These are phyloP conservation scores for Anseranas semipalmata DNA, from an alignment of 2,113 vertebrate species.

Conservation along the genomic window DNA sequence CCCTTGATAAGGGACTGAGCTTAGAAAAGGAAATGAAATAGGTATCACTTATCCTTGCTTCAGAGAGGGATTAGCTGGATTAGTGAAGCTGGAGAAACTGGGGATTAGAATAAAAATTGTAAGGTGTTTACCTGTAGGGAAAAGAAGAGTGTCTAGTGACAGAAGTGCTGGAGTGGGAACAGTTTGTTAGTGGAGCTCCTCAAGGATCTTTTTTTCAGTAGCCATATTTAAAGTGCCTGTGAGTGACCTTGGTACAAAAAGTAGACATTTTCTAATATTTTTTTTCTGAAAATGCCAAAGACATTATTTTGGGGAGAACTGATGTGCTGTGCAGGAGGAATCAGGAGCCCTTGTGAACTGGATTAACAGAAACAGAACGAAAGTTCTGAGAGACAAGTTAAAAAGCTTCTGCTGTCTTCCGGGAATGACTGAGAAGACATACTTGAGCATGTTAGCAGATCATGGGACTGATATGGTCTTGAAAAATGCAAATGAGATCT, in stretches of 20 bases:
- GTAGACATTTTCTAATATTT: not conserved
- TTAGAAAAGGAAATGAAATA: slow-evolving; percentile 10
- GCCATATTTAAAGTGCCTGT: not conserved
- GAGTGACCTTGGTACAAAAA: not conserved
- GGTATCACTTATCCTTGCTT: slow-evolving; percentile 12
- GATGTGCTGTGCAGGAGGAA: fast-evolving
- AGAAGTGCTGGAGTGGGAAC: not conserved
- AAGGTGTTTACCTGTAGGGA: slow-evolving; percentile 3
- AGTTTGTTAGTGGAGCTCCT: not conserved
- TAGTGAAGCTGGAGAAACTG: not conserved
- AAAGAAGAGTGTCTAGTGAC: not conserved
- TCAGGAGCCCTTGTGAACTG: not conserved
- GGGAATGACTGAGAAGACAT: not conserved
- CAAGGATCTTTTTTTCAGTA: not conserved
- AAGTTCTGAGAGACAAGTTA: not conserved
- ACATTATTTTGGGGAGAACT: fast-evolving
- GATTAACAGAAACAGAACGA: fast-evolving
- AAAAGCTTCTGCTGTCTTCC: not conserved
- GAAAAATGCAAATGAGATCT: not conserved
- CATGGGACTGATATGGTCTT: fast-evolving
- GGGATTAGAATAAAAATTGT: not conserved
- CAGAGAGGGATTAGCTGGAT: slow-evolving; percentile 49
- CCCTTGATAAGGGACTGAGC: slow-evolving; percentile 4
- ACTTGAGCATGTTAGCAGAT: not conserved
- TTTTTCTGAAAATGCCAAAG: not conserved